Base-by-base conservation (phyloP, 2,888 invertebrate species). In the Amorpha juglandis region DNA sequence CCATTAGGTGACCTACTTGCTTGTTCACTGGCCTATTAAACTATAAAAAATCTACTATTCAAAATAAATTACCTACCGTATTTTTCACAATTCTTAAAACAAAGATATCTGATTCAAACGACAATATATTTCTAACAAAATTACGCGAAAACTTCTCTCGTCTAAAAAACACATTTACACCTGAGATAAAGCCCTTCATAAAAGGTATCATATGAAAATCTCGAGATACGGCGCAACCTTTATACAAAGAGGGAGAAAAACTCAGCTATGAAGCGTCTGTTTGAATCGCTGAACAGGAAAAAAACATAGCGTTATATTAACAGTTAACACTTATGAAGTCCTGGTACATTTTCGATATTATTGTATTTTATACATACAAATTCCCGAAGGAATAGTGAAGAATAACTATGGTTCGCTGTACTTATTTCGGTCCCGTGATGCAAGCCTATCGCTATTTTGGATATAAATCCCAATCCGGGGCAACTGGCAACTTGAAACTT, bases 301-400 rank as follows among this genome's bases (percentile, higher is more conserved):
- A 77, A 77, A 81, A 81, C 77, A 80, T 74, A 78, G 74, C 74
- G 77, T 71, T 71, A 73, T 79, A 79, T 77, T 74, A 78, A 77
- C 53, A 53, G 19, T 42, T 58, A 73, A 69, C 38, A 58, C 58
- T 58, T 52, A 52, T 52, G 51, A 21, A 21, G 21, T 64, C 53
- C 51, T 51, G 62, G 63, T 68, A 74, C 71, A 71, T 58, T 75
- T 74, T 70, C 69, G 67, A 69, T 68, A 51, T 63, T 35, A 42
- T 27, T 21, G n/a, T 63, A 65, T 58, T 55, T 14, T 8, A 9
- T 38, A 38, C 14, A 53, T 27, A 2, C 14, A 52, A 21, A 9
- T 38, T 55, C 27, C 27, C 27, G 27, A 27, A 27, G 27, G 27
- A 4, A 4, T 27, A 27, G 27, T n/a, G 27, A 1, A 27, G 27